Evolutionary conservation across 2,888 invertebrate genomes (phyloP), one percentile per base, ranked within the genome.

Genomic region (Camptogramma bilineatum): DNA sequence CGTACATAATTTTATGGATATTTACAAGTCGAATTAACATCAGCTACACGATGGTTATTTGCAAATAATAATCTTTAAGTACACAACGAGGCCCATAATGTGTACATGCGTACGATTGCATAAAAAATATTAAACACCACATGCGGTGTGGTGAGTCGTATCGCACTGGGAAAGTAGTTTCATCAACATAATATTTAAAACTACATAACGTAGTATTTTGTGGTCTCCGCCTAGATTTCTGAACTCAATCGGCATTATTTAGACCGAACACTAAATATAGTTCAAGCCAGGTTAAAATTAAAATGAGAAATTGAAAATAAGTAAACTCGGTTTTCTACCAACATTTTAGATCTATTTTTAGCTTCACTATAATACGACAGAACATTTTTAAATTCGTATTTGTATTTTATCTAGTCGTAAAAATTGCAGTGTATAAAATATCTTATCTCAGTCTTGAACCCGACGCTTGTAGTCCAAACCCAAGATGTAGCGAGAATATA

Each of bases 101-200:
- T 59, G 73, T 69, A 72, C 72, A 70, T 72, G 72, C 64, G 61
- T 71, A 75, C 77, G 77, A 79, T 79, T 77, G 78, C 74, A 80
- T 77, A 73, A 73, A 76, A 80, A 73, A 66, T 73, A 66, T 68
- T 74, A 68, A 69, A 75, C 55, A 62, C 57, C 34, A 52, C 56
- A 56, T 62, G 52, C 31, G 47, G 47, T 52, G 47, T 39, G 47
- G 47, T 48, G 46, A 19, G 10, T 17, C 17, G 39, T 31, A n/a
- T 13, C 9, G 42, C 16, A 48, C 17, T 47, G 8, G 19, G 28
- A n/a, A 60, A 31, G 48, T 47, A 10, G 16, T 46, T 52, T 7
- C 18, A 47, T 16, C 10, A 46, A 13, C 42, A 28, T 42, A 51
- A 8, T 7, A 8, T 13, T 18, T 3, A 34, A 50, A 42, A 50